Percentiles rank a stretch among this genome's conserved stretches.
These are phyloP conservation scores for Ceyx melanurus DNA, from an alignment of 2,113 vertebrate genomes.

Conservation along the genomic window DNA sequence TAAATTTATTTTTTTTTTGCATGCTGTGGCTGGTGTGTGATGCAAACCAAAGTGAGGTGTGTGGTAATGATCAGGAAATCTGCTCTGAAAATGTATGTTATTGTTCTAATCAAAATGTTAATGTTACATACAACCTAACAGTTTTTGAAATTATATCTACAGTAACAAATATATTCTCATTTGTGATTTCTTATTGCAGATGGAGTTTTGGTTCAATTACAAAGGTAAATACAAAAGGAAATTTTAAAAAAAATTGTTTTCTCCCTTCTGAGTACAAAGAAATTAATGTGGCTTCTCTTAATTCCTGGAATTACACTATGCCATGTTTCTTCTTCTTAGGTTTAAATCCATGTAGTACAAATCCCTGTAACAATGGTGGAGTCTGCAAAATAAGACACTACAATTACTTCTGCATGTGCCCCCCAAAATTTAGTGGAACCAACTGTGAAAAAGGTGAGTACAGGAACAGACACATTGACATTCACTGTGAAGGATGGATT, in stretches of 20 bases:
- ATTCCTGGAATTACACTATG: background rate
- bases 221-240: constrained; percentile 67
- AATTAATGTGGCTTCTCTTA: background rate
- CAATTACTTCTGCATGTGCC: constrained; percentile 71
- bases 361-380: constrained; percentile 74
- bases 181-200: constrained; percentile 66
- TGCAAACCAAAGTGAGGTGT: background rate
- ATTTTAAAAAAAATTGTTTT: background rate
- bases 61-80: background rate
- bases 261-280: background rate
- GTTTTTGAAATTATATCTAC: background rate
- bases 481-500: background rate
- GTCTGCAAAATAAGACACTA: constrained; percentile 66
- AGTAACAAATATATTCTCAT: background rate
- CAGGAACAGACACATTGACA: background rate
- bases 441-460: constrained; percentile 72
- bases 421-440: constrained; percentile 64
- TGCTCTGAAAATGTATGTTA: background rate
- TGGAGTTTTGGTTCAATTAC: constrained; percentile 88
- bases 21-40: background rate
- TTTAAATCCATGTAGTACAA: constrained; percentile 67
- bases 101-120: background rate
- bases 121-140: background rate
- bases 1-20: background rate
- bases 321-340: constrained; percentile 39